Evolutionary conservation across 2,113 vertebrate genomes (phyloP), one percentile per base, ranked within the genome.

Genomic region (Istiophorus platypterus): DNA sequence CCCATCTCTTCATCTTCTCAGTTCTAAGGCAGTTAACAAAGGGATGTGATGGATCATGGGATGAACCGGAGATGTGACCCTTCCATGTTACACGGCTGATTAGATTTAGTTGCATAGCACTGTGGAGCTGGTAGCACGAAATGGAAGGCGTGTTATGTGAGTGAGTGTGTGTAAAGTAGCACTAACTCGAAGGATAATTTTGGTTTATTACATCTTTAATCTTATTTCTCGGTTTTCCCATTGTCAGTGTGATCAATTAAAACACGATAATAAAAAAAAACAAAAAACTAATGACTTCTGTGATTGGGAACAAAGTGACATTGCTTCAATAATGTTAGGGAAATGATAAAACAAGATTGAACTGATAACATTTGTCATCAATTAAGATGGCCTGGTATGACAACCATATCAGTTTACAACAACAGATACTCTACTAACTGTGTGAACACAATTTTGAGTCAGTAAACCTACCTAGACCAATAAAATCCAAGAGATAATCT

Each of bases 1-100:
- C 77, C 63, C 52, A 63, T 56, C 13, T 65, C 41, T 74, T 62
- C 65, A 57, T 26, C 65, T 63, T 70, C 58, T 65, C n/a, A 72
- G 39, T 45, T 75, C 47, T 5, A 39, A 27, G 34, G 61, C 52
- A 34, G 68, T 63, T 41, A 59, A 72, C 24, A 47, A 26, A 65
- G n/a, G 24, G 4, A 61, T 51, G 24, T 11, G 73, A 72, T 47
- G 37, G 34, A 79, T 64, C 49, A 45, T 37, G n/a, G 8, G 31
- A 51, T 49, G 64, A 20, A 18, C 24, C 54, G 6, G 18, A 69
- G 63, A 56, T 54, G 27, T 65, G 67, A 51, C n/a, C 26, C 29
- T 2, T 47, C 22, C 27, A 54, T 57, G 41, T 52, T 74, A 39
- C 31, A 51, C 29, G 54, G 24, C 9, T 26, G 7, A 64, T 72